Percentiles rank a stretch among this genome's conserved stretches.
Conservation (phyloP, 2,888 invertebrate species). For the Amphipoea lucens region DNA sequence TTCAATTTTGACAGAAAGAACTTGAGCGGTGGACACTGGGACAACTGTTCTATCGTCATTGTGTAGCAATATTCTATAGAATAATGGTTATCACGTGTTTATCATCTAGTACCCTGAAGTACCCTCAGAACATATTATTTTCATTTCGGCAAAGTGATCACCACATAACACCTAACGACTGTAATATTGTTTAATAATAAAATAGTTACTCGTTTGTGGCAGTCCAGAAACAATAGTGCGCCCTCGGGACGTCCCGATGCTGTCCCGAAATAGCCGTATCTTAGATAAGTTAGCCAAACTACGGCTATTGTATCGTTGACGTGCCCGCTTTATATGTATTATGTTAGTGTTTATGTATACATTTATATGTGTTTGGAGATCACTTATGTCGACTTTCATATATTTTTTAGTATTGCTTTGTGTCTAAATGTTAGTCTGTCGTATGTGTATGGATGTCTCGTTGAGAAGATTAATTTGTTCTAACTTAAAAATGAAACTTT, state of each 20-base stretch:
- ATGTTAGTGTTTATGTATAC: background rate
- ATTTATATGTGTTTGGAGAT: background rate
- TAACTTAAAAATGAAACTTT: background rate
- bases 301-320: slow-evolving; percentile 41
- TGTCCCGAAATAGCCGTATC: slow-evolving; percentile 51
- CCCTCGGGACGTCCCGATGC: slow-evolving; percentile 38
- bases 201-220: slow-evolving; percentile 23
- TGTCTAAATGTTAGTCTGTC: background rate
- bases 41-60: background rate
- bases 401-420: too few relatives aligned
- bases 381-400: slow-evolving; percentile 1
- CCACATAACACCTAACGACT: background rate
- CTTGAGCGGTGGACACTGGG: background rate
- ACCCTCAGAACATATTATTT: background rate
- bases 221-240: slow-evolving; percentile 42
- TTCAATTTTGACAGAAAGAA: background rate
- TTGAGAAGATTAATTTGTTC: background rate
- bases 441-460: background rate
- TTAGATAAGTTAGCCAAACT: slow-evolving; percentile 54
- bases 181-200: slow-evolving; percentile 29
- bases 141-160: slow-evolving; percentile 6
- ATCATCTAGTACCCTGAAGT: background rate
- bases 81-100: background rate
- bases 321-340: slow-evolving; percentile 36
- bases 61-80: too few relatives aligned